A percentile compares a stretch with the other conserved stretches of the same genome.
These are phyloP conservation scores for Eulemur macaco DNA, from an alignment of 2,113 vertebrate species.

Conservation along the genomic window DNA sequence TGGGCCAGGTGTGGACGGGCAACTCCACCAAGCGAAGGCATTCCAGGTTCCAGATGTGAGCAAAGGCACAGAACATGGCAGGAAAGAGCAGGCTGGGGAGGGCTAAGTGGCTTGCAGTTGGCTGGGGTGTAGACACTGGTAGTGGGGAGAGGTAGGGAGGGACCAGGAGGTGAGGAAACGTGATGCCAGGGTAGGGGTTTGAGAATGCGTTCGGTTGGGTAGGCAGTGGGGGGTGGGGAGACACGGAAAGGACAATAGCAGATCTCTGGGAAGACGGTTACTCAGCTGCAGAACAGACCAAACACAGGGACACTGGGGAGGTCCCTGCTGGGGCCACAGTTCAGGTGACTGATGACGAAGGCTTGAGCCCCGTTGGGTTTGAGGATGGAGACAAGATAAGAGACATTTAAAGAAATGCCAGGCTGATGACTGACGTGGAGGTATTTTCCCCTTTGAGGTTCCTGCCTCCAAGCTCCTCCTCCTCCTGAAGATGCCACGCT, in stretches of 20 bases:
- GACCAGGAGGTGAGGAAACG: neutral
- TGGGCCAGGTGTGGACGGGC: neutral
- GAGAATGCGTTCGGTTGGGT: neutral
- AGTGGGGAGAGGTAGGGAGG: too few species aligned
- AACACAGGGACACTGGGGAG: neutral
- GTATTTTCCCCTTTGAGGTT: neutral
- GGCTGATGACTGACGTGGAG: neutral
- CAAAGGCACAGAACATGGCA: neutral
- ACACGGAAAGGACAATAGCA: neutral
- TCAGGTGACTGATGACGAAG: neutral
- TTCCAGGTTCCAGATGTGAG: too few species aligned
- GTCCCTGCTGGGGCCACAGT: neutral
- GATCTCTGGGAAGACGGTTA: neutral
- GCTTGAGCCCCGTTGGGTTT: neutral
- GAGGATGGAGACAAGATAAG: neutral
- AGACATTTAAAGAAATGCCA: neutral
- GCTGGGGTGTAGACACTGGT: neutral
- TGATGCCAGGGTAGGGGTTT: neutral
- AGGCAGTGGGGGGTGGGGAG: rapidly evolving
- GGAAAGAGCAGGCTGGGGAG: neutral
- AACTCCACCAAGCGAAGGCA: too few species aligned
- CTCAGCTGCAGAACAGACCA: neutral
- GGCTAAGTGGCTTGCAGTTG: rapidly evolving
- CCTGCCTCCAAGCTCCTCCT: slow-evolving; percentile 26
- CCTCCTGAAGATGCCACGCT: slow-evolving; percentile 22